Evolutionary conservation across 2,888 invertebrate species (phyloP), one percentile per base, ranked within the genome.

Genomic region (Heliconius ethilla): DNA sequence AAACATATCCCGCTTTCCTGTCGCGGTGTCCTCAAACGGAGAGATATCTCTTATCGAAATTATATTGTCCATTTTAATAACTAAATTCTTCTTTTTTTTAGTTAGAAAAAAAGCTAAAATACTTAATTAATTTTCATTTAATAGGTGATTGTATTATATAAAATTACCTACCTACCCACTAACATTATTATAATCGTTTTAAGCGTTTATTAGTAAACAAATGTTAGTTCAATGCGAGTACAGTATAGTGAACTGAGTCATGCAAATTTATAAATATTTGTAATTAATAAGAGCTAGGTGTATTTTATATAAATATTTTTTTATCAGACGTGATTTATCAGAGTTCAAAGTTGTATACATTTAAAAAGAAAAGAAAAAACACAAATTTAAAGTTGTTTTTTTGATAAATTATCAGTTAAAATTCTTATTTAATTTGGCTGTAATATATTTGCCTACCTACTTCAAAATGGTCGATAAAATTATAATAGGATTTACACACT

Each of bases 1-100:
- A 84, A 85, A 87, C 85, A 86, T 83, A 82, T 81, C 84, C 84
- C 81, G 81, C 80, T 82, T 80, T 82, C 82, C 82, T 83, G 80
- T 75, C 69, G 70, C 72, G 55, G 76, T 78, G 77, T 9, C 65
- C 69, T 76, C 77, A 81, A 77, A 69, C 77, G 72, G 73, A 73
- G 72, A 77, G 80, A 82, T 78, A 79, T 76, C 79, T 74, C 27
- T 40, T 45, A 74, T 74, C 63, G 25, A 74, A 25, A 22, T 22
- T 9, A 18, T 74, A 18, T 25, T 73, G 59, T 80, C 79, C 70
- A 82, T 79, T 78, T 65, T 78, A 67, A 75, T 73, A 59, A 62
- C 25, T 10, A 63, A 63, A 22, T 18, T 63, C 62, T 59, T 67
- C n/a, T 40, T 40, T 5, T 40, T 5, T 25, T 40, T 40, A 25